Base-by-base conservation (phyloP, 2,888 invertebrate species). In the Asteroscopus sphinx region DNA sequence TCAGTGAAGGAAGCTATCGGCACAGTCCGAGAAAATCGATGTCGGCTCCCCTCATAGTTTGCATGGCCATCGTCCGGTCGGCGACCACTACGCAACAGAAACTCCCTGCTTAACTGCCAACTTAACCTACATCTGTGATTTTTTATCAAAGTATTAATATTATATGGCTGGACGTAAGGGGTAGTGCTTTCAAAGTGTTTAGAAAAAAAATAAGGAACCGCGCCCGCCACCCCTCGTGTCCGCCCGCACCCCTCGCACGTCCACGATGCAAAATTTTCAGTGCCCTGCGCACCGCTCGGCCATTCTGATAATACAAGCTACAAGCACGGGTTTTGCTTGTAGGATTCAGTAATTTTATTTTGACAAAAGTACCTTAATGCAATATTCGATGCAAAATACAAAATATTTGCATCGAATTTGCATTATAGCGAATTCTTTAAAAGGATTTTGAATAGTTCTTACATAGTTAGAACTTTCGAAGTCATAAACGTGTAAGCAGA, bases 11-110 rank as follows among this genome's bases (percentile, higher is more conserved):
- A 88, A 89, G 90, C 90, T 88, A 92, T 92, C 91, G 91, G 88
- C 86, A 87, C 85, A 86, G 92, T 92, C 91, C 92, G 89, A 92
- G 91, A 91, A 93, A 93, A 93, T 93, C 93, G 91, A 93, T 93
- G 86, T 78, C 81, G 68, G 81, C 88, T 85, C 91, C 92, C 92
- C 90, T 89, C 89, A 91, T 93, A 93, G 93, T 93, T 93, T 93
- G 93, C 93, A 93, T 93, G 92, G 87, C 77, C 82, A 84, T 76
- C 76, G 80, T 83, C 80, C 76, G 65, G 69, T 65, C 75, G 56
- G 63, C 53, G 76, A 66, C 65, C 58, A 52, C 66, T 46, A 49
- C 67, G 59, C 35, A 42, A 21, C 36, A 36, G 25, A 42, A 40
- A 44, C 28, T 51, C 37, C 57, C 52, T 53, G 17, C 36, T 32